A percentile compares a stretch with the other conserved stretches of the same genome.
These are phyloP conservation scores for Gadus macrocephalus DNA, from an alignment of 2,113 vertebrate genomes.

Conservation along the genomic window DNA sequence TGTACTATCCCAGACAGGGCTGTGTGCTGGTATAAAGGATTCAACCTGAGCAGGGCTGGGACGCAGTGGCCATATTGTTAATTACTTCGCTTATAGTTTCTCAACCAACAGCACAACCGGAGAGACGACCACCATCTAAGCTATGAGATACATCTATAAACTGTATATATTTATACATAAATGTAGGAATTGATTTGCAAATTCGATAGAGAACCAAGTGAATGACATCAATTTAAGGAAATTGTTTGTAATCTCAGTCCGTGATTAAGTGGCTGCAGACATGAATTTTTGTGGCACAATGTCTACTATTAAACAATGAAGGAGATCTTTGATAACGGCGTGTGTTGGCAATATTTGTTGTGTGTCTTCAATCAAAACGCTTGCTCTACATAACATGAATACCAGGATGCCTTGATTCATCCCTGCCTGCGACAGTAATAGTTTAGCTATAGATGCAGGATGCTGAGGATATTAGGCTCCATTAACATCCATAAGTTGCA, in stretches of 20 bases:
- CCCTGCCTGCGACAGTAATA: no score
- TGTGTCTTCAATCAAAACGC: neutral
- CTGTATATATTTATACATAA: slow-evolving; percentile 70
- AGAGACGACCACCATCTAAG: slow-evolving; percentile 21
- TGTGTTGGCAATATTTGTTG: slow-evolving; percentile 6
- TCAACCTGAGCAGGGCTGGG: slow-evolving; percentile 39
- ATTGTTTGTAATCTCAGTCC: slow-evolving; percentile 42
- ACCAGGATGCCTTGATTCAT: no score
- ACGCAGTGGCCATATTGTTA: slow-evolving; percentile 16
- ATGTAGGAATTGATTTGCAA: slow-evolving; percentile 51
- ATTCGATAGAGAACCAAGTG: slow-evolving; percentile 42
- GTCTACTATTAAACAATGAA: slow-evolving; percentile 67
- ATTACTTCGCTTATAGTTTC: slow-evolving; percentile 29
- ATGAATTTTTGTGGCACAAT: slow-evolving; percentile 58
- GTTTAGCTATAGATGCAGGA: no score
- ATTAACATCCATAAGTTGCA: no score
- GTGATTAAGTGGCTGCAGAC: slow-evolving; percentile 56
- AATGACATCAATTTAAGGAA: slow-evolving; percentile 25
- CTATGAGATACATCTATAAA: slow-evolving; percentile 50
- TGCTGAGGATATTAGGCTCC: no score
- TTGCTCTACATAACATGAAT: neutral
- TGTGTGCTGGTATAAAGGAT: slow-evolving; percentile 20
- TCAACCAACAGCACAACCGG: slow-evolving; percentile 46
- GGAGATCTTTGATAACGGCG: slow-evolving; percentile 68
- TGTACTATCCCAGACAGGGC: neutral